A percentile compares a stretch with the other conserved stretches of the same genome.
phyloP scores from a whole-genome alignment of 2,797 vertebrate species.

The Parauchenoglanis ngamensis region DNA sequence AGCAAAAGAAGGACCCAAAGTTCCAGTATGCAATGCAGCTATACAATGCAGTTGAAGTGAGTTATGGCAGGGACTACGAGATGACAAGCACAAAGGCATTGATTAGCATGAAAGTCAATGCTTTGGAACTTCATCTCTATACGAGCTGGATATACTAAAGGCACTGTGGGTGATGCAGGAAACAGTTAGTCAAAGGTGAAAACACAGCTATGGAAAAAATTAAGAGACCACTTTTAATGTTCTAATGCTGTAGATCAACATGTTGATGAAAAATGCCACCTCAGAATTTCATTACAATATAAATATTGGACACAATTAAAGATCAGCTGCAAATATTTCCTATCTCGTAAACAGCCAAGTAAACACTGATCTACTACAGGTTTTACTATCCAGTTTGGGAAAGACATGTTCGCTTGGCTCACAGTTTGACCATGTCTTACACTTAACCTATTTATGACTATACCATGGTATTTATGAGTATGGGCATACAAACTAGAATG shows the following conservation, averaged over 20 bases:
- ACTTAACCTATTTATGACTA: slow-evolving; percentile 4
- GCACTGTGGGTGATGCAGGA: background rate
- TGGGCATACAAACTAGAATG: background rate
- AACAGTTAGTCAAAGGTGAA: background rate
- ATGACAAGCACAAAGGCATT: background rate
- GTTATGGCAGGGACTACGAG: background rate
- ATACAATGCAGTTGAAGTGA: background rate
- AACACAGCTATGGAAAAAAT: background rate
- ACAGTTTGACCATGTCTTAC: background rate
- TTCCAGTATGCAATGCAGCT: background rate
- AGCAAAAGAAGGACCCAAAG: background rate
- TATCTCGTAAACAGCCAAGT: background rate
- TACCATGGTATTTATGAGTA: slow-evolving; percentile 41
- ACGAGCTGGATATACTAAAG: background rate
- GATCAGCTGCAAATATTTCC: background rate
- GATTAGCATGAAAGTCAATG: background rate
- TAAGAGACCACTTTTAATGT: too few relatives aligned
- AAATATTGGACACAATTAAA: background rate
- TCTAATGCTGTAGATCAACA: background rate
- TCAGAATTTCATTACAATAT: background rate
- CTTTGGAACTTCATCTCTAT: background rate
- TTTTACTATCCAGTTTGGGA: background rate
- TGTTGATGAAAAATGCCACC: background rate
- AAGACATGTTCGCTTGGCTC: background rate
- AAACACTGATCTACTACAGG: background rate